Evolutionary conservation across 2,113 vertebrate genomes (phyloP).

Genomic region (Gymnarchus niloticus): DNA sequence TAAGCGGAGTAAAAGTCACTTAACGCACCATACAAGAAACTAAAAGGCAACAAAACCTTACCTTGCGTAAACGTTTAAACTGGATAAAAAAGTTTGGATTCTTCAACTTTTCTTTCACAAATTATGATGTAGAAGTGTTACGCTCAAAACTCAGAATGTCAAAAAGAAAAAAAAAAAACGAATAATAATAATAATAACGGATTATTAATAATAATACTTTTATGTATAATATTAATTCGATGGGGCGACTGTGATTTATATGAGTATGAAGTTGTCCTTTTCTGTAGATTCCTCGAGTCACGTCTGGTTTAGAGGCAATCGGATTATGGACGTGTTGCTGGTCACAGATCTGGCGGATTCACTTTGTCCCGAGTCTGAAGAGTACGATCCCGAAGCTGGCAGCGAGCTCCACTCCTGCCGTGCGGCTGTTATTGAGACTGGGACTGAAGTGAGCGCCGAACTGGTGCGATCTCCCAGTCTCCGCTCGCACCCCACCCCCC

Average conservation of each 20-base stretch:
- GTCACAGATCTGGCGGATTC: conserved; percentile 50
- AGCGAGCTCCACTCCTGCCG: conserved; percentile 61
- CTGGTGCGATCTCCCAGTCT: conserved; percentile 52
- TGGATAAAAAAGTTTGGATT: background rate
- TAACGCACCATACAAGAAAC: background rate
- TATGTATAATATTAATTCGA: background rate
- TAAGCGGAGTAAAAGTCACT: background rate
- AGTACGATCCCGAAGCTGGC: conserved; percentile 57
- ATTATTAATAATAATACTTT: background rate
- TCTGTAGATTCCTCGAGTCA: conserved; percentile 49
- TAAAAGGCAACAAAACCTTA: conserved; percentile 15
- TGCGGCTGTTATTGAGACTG: conserved; percentile 60
- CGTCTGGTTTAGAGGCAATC: conserved; percentile 40
- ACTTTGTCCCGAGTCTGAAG: conserved; percentile 47
- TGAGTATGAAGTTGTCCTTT: conserved; percentile 47
- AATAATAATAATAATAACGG: conserved; percentile 15
- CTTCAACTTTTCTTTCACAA: background rate
- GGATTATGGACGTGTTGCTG: conserved; percentile 42
- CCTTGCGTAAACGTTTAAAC: conserved; percentile 12
- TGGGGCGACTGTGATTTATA: conserved; percentile 24
- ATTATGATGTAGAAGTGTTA: background rate
- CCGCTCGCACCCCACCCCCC: conserved; percentile 31
- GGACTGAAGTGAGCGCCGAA: conserved; percentile 56
- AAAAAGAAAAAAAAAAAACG: conserved; percentile 9
- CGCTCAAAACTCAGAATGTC: conserved; percentile 21